These are phyloP conservation scores for Antheraea mylitta DNA, from an alignment of 1,140 invertebrate species.

Conservation along the genomic window DNA sequence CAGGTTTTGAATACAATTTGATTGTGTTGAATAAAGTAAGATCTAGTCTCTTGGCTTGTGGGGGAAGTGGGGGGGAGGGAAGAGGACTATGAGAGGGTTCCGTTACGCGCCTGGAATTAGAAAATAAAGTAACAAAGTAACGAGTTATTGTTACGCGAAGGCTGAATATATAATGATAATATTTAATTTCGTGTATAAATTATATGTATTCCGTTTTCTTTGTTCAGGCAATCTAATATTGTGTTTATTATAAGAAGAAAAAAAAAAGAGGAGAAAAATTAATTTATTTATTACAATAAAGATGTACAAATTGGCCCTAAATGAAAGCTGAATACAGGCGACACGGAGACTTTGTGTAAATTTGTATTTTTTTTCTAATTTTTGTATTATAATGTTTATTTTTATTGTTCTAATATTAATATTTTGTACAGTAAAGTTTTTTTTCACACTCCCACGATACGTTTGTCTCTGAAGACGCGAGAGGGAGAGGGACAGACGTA, in stretches of 20 bases:
- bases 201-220: not conserved
- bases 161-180: slow-evolving; percentile 42
- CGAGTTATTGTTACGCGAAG: slow-evolving; percentile 50
- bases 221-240: slow-evolving; percentile 12
- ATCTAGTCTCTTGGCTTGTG: too few species aligned
- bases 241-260: slow-evolving; percentile 1
- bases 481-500: not conserved
- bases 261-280: slow-evolving; percentile 2
- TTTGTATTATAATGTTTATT: slow-evolving; percentile 51
- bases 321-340: slow-evolving; percentile 16
- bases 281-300: not conserved
- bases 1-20: too few species aligned
- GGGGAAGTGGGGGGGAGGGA: too few species aligned
- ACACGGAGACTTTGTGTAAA: slow-evolving; percentile 38
- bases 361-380: slow-evolving; percentile 22
- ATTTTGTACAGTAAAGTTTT: slow-evolving; percentile 51
- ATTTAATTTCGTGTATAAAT: slow-evolving; percentile 1
- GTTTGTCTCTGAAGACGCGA: not conserved
- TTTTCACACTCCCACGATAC: slow-evolving; percentile 37
- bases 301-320: slow-evolving; percentile 16
- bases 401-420: slow-evolving; percentile 33
- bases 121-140: slow-evolving; percentile 40
- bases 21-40: too few species aligned
- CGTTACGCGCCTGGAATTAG: too few species aligned
- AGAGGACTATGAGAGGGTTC: too few species aligned